Percentiles rank a stretch among this genome's conserved stretches.
phyloP scores from a whole-genome alignment of 2,888 invertebrate species.

The Zygogramma bicolorata region DNA sequence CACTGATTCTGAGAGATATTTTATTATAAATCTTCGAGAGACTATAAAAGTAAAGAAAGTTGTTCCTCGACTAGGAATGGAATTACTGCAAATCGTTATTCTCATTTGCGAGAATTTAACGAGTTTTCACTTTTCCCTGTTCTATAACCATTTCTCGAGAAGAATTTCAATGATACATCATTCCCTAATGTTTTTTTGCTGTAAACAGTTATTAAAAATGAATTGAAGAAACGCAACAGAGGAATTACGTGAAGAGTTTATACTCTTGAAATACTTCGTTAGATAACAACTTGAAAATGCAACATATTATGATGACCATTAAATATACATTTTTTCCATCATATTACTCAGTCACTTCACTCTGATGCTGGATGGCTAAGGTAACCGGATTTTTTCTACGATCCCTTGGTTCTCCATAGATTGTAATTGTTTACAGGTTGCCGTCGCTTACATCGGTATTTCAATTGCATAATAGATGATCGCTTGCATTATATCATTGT shows the following conservation, averaged over 20 bases:
- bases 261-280: not conserved
- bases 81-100: not conserved
- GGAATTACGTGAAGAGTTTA: not conserved
- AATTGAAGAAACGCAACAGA: not conserved
- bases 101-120: not conserved
- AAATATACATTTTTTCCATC: no score
- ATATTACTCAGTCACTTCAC: no score
- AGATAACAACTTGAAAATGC: not conserved
- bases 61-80: not conserved
- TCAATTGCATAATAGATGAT: not conserved
- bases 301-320: not conserved
- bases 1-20: not conserved
- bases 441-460: not conserved
- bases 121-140: not conserved
- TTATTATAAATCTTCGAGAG: not conserved
- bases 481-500: not conserved
- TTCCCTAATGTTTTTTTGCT: not conserved
- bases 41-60: not conserved
- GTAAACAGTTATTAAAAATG: not conserved
- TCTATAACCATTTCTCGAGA: not conserved
- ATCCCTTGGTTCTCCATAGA: no score
- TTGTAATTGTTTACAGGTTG: not conserved
- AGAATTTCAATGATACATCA: not conserved
- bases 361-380: no score
- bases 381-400: constrained; percentile 10